These are phyloP conservation scores for Diaperis boleti DNA, from an alignment of 2,888 invertebrate species.

Conservation along the genomic window DNA sequence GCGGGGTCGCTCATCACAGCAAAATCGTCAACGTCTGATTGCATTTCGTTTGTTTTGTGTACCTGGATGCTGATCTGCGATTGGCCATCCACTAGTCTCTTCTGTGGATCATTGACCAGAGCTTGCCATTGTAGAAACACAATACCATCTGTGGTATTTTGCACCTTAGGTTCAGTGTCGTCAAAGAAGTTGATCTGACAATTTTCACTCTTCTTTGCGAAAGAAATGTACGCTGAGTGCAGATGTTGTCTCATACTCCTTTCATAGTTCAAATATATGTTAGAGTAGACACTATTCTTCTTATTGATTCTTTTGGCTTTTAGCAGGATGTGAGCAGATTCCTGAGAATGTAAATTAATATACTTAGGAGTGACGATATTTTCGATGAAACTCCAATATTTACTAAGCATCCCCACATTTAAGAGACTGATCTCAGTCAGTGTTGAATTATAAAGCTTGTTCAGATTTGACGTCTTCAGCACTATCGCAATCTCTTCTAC, in stretches of 20 bases:
- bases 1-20: slow-evolving; percentile 35
- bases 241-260: slow-evolving; percentile 52
- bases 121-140: slow-evolving; percentile 64
- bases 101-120: slow-evolving; percentile 67
- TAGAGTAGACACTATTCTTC: slow-evolving; percentile 58
- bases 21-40: slow-evolving; percentile 43
- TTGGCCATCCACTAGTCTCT: slow-evolving; percentile 75
- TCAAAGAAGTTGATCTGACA: slow-evolving; percentile 58
- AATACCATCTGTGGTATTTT: slow-evolving; percentile 57
- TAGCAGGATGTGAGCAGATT: slow-evolving; percentile 69
- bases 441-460: slow-evolving; percentile 74
- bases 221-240: slow-evolving; percentile 65
- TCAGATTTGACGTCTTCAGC: slow-evolving; percentile 78
- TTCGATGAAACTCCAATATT: slow-evolving; percentile 70
- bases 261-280: slow-evolving; percentile 58
- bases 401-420: slow-evolving; percentile 73
- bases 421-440: slow-evolving; percentile 70
- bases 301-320: slow-evolving; percentile 64
- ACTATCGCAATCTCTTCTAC: slow-evolving; percentile 75
- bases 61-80: slow-evolving; percentile 75
- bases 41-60: slow-evolving; percentile 51
- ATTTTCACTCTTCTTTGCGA: slow-evolving; percentile 66
- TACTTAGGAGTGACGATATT: slow-evolving; percentile 59
- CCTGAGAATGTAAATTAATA: slow-evolving; percentile 67
- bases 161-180: slow-evolving; percentile 43